Evolutionary conservation across 2,888 invertebrate species (phyloP).

Genomic region (Chalcosyrphus nemorum): DNA sequence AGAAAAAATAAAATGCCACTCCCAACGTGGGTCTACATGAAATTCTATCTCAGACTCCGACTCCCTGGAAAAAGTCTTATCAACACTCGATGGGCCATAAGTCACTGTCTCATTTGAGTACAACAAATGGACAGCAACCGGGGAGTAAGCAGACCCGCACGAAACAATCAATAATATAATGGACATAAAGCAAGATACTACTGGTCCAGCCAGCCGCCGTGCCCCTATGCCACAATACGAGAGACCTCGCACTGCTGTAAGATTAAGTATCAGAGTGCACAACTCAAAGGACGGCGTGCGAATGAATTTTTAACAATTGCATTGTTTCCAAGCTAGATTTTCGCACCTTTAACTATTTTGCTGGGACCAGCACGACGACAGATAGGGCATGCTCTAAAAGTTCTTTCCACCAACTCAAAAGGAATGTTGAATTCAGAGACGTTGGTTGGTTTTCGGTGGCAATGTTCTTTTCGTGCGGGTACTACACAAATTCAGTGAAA

Average conservation of each 20-base stretch:
- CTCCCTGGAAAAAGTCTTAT: conserved; percentile 58
- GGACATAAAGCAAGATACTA: conserved; percentile 66
- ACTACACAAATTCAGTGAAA: neutral
- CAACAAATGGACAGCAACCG: conserved; percentile 61
- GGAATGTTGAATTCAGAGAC: neutral
- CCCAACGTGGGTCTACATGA: conserved; percentile 49
- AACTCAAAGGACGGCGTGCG: conserved; percentile 41
- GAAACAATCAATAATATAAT: conserved; percentile 72
- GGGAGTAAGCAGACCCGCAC: conserved; percentile 53
- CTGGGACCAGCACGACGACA: neutral
- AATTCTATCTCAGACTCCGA: conserved; percentile 62
- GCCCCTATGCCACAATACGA: conserved; percentile 62
- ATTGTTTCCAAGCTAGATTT: conserved; percentile 64
- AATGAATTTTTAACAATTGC: conserved; percentile 55
- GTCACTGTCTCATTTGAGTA: conserved; percentile 71
- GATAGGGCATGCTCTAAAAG: conserved; percentile 11
- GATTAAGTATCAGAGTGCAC: conserved; percentile 60
- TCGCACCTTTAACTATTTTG: conserved; percentile 62
- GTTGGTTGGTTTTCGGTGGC: conserved; percentile 6
- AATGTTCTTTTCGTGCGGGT: conserved; percentile 14
- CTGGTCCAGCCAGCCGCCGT: conserved; percentile 36
- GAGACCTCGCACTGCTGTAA: conserved; percentile 46
- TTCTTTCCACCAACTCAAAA: neutral
- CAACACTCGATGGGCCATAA: conserved; percentile 68
- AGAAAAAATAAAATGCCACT: conserved; percentile 53